These are phyloP conservation scores for Polydrusus cervinus DNA, from an alignment of 2,888 invertebrate species.

Conservation along the genomic window DNA sequence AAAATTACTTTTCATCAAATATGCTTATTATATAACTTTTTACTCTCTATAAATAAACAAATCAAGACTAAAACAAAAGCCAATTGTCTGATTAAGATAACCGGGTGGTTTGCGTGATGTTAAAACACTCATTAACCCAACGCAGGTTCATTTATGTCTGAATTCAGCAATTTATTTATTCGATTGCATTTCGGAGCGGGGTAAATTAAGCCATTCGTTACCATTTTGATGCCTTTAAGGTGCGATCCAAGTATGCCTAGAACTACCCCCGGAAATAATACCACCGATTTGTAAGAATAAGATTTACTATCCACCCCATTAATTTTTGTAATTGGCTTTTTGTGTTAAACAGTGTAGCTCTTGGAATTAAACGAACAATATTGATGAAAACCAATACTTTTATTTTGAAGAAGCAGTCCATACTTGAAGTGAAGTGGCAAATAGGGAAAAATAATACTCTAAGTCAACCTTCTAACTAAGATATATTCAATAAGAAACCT, in stretches of 20 bases:
- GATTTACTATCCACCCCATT: neutral
- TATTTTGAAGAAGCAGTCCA: no score
- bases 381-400: no score
- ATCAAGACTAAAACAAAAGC: slow-evolving; percentile 27
- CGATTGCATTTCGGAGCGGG: slow-evolving; percentile 50
- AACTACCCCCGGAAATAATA: slow-evolving; percentile 44
- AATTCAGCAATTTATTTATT: slow-evolving; percentile 53
- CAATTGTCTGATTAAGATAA: slow-evolving; percentile 56
- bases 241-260: slow-evolving; percentile 45
- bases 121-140: slow-evolving; percentile 60
- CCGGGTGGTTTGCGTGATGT: slow-evolving; percentile 60
- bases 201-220: slow-evolving; percentile 53
- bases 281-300: slow-evolving; percentile 24
- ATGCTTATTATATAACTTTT: neutral
- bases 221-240: slow-evolving; percentile 53
- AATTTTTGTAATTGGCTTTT: slow-evolving; percentile 15
- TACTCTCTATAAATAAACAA: neutral
- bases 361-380: neutral
- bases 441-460: no score
- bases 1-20: no score
- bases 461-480: no score
- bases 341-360: neutral
- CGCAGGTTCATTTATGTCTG: slow-evolving; percentile 60
- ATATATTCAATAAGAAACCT: no score
- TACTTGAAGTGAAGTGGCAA: no score